Percentiles rank a stretch among this genome's conserved stretches.
phyloP scores from a whole-genome alignment of 1,140 invertebrate species.

The Pseudomyrmex dendroicus region DNA sequence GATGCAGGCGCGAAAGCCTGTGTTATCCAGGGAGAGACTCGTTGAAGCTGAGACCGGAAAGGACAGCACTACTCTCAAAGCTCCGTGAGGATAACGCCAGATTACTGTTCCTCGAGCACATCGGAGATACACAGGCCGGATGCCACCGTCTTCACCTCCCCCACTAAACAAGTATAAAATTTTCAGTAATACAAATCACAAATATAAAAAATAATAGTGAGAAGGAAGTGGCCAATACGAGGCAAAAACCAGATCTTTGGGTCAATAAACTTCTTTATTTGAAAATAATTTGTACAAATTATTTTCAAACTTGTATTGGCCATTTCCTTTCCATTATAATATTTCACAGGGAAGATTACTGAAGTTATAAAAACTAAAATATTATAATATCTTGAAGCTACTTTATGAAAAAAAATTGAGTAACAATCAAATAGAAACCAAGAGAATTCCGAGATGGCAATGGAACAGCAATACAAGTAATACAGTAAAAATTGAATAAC shows the following conservation, averaged over 20 bases:
- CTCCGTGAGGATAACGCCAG: slow-evolving; percentile 92
- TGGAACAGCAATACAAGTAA: too few species aligned
- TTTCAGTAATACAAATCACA: not conserved
- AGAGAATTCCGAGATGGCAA: too few species aligned
- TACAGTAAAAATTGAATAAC: too few species aligned
- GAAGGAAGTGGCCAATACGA: too few species aligned
- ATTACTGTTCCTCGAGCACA: slow-evolving; percentile 89
- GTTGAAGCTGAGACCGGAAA: slow-evolving; percentile 66
- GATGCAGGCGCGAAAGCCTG: slow-evolving; percentile 90
- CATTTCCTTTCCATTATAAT: too few species aligned
- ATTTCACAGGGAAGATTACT: too few species aligned
- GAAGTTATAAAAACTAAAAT: not conserved
- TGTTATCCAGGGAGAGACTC: slow-evolving; percentile 55
- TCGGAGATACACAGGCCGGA: slow-evolving; percentile 91
- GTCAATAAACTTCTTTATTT: too few species aligned
- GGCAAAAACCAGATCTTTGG: too few species aligned
- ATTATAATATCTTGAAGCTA: not conserved
- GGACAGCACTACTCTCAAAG: slow-evolving; percentile 88
- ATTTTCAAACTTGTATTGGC: too few species aligned
- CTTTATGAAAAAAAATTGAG: not conserved
- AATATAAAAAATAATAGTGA: not conserved
- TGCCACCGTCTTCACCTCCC: slow-evolving; percentile 86
- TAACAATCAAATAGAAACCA: too few species aligned
- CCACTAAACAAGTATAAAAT: slow-evolving; percentile 69
- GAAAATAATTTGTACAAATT: too few species aligned